A percentile compares a stretch with the other conserved stretches of the same genome.
These are phyloP conservation scores for Drosophila parthenogenetica DNA, from an alignment of 2,888 invertebrate species.

Conservation along the genomic window DNA sequence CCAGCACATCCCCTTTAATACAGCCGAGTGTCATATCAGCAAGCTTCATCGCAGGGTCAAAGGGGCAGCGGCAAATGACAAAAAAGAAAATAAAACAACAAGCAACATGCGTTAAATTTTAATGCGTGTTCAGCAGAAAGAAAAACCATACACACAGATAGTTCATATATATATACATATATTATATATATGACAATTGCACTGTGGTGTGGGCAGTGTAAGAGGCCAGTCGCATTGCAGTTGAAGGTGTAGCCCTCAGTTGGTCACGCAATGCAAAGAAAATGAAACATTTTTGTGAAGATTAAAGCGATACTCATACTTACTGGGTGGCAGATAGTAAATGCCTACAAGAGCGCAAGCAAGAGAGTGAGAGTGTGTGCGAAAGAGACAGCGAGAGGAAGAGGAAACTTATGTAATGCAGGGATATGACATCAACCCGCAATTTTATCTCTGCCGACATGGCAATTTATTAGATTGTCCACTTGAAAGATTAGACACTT, in stretches of 20 bases:
- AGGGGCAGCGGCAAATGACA: constrained; percentile 64
- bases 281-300: constrained; percentile 34
- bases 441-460: constrained; percentile 50
- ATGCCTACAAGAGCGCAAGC: constrained; percentile 10
- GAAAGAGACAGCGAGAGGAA: constrained; percentile 6
- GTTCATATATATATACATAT: constrained; percentile 1
- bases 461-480: constrained; percentile 65
- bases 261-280: constrained; percentile 72
- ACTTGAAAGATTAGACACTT: constrained; percentile 50
- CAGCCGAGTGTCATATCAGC: constrained; percentile 47
- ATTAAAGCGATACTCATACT: constrained; percentile 33
- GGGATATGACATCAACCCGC: constrained; percentile 61
- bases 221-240: constrained; percentile 39
- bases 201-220: constrained; percentile 13
- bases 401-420: background rate
- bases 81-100: constrained; percentile 45
- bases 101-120: constrained; percentile 77
- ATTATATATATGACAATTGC: constrained; percentile 39
- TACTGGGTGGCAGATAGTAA: constrained; percentile 24
- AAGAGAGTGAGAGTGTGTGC: background rate
- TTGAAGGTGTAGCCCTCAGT: constrained; percentile 63
- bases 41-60: constrained; percentile 68
- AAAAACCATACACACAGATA: constrained; percentile 9
- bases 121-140: constrained; percentile 63
- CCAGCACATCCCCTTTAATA: background rate